Base-by-base conservation (phyloP, 2,888 invertebrate genomes). In the Emmelina monodactyla region DNA sequence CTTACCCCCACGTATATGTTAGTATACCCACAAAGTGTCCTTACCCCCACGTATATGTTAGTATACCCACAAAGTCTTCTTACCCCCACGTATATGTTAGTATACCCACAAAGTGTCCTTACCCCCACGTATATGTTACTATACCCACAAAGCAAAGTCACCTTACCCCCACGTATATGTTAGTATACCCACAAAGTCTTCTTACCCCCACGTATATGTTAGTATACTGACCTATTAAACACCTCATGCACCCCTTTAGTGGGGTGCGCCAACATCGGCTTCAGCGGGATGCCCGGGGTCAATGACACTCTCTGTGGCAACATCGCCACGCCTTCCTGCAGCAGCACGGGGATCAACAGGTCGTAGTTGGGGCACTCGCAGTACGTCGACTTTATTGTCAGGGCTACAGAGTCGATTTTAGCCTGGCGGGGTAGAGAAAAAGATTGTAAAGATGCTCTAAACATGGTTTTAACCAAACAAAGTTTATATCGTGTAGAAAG, bases 221-320 rank as follows among this genome's bases (percentile, higher is more conserved):
- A n/a, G n/a, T n/a, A n/a, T n/a, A 11, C 33, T 38, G 66, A 86
- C 53, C 94, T 83, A 39, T 86, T 83, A 35, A 97, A 70, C 3
- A 97, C 91, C 63, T 97, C 96, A 42, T 87, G 85, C 1, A 98
- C 91, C 2, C 96, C 97, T 64, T 91, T 93, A 0, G 98, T 96
- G 2, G 99, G 98, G 61, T 98, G 97, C 0, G 99, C 99, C 55
- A 99, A 82, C 99, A 99, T 99, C 1, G 99, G 99, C 63, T 97
- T 94, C 44, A 99, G 82, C 9, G 99, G 99, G 46, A 97, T 85
- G 33, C 96, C 96, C 9, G 96, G 95, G 14, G 90, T 87, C 37
- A 98, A 84, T 52, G 89, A 89, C 65, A 98, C 98, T 54, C 88
- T 85, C 22, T 84, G 73, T 0, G 91, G 88, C 36, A 99, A 78